Conservation (phyloP, 2,888 invertebrate species). For the Resseliella maxima region DNA sequence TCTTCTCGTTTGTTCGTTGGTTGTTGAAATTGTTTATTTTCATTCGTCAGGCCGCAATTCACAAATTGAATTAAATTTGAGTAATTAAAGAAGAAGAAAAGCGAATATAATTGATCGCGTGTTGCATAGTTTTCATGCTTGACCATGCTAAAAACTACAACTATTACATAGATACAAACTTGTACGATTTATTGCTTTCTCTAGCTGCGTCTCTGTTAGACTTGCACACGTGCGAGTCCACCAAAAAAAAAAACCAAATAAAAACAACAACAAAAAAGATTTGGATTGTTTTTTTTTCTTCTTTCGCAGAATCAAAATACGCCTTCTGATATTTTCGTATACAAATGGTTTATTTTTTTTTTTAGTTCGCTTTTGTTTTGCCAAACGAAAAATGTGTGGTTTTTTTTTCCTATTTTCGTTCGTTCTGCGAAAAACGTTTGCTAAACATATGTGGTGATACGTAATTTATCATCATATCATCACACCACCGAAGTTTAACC, state of each 20-base stretch:
- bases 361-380: background rate
- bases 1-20: background rate
- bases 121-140: constrained; percentile 56
- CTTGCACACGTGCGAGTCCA: background rate
- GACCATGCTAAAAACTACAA: constrained; percentile 55
- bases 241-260: too few species aligned
- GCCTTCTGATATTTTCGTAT: background rate
- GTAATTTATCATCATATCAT: constrained; percentile 48
- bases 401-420: background rate
- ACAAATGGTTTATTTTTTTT: too few species aligned
- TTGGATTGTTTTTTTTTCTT: background rate
- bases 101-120: constrained; percentile 55
- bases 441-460: constrained; percentile 13
- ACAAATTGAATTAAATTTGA: constrained; percentile 42
- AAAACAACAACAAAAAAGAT: too few species aligned
- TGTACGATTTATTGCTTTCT: constrained; percentile 54
- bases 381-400: background rate
- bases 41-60: background rate
- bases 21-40: background rate
- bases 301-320: background rate
- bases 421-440: background rate
- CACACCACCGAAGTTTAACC: background rate
- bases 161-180: constrained; percentile 40
- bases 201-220: constrained; percentile 4
- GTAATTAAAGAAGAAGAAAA: constrained; percentile 53